Conservation (phyloP, 2,113 vertebrate species). For the Lasiurus cinereus region DNA sequence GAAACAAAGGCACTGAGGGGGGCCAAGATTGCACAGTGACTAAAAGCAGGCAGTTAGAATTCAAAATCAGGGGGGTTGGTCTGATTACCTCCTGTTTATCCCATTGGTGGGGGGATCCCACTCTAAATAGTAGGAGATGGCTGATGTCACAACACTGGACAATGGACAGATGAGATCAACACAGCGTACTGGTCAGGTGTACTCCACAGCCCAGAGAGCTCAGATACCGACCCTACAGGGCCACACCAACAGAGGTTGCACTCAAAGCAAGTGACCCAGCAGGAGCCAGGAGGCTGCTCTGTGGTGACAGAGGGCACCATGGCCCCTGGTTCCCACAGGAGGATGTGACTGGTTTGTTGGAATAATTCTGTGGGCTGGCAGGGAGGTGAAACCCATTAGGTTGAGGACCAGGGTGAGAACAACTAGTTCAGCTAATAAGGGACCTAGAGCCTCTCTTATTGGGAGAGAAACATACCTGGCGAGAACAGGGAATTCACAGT, state of each 20-base stretch:
- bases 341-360: not conserved
- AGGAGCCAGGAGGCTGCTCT: not conserved
- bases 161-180: not conserved
- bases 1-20: not conserved
- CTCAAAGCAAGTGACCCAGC: not conserved
- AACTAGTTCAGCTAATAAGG: not conserved
- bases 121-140: not conserved
- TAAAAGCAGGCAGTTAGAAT: not conserved
- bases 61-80: not conserved
- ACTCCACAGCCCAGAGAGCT: not conserved
- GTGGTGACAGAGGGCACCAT: not conserved
- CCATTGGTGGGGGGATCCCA: rapidly evolving
- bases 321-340: not conserved
- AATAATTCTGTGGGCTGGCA: not conserved
- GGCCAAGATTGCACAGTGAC: not conserved
- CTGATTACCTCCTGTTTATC: not conserved
- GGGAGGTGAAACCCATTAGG: not conserved
- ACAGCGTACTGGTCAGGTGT: rapidly evolving
- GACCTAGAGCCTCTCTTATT: not conserved
- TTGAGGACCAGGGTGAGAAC: not conserved
- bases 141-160: not conserved
- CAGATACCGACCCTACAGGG: not conserved
- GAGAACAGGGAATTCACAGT: not conserved
- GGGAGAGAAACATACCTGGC: too few relatives aligned
- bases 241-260: not conserved